phyloP scores from a whole-genome alignment of 2,888 invertebrate species.

The Teinopalpus imperialis region DNA sequence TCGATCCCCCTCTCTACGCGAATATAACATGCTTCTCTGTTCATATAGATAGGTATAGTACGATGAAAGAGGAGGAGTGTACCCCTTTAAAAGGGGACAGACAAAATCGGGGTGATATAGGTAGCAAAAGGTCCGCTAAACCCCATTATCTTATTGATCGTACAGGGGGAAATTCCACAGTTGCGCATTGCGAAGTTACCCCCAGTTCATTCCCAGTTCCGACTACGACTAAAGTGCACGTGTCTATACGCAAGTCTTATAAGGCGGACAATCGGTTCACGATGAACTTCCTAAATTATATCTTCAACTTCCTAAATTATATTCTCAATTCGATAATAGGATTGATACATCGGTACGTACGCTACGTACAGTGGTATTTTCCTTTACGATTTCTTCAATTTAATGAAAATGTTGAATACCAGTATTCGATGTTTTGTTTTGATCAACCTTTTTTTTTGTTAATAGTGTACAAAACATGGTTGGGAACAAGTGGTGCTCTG shows the following conservation, averaged over 20 bases:
- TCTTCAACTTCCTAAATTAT: background rate
- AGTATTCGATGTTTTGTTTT: background rate
- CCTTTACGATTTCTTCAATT: background rate
- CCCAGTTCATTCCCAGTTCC: background rate
- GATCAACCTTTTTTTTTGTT: conserved; percentile 24
- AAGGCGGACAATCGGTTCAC: too few species aligned
- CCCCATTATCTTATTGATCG: too few species aligned
- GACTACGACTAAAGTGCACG: background rate
- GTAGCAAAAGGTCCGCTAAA: too few species aligned
- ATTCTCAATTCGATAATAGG: background rate
- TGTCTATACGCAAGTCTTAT: too few species aligned
- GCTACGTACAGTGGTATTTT: conserved; percentile 1
- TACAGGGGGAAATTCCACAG: background rate
- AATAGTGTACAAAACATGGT: conserved; percentile 61
- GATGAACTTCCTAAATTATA: too few species aligned
- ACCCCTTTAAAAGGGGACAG: too few species aligned
- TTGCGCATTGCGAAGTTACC: background rate
- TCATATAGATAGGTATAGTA: too few species aligned
- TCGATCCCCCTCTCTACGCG: too few species aligned
- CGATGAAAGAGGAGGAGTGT: too few species aligned
- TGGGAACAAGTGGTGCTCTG: conserved; percentile 59
- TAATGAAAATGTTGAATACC: background rate
- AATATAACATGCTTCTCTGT: too few species aligned
- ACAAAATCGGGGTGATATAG: too few species aligned
- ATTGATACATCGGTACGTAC: background rate